Percentiles rank a stretch among this genome's conserved stretches.
These are phyloP conservation scores for Holothuria leucospilota DNA, from an alignment of 53 echinoderm and acorn worm species.

Conservation along the genomic window DNA sequence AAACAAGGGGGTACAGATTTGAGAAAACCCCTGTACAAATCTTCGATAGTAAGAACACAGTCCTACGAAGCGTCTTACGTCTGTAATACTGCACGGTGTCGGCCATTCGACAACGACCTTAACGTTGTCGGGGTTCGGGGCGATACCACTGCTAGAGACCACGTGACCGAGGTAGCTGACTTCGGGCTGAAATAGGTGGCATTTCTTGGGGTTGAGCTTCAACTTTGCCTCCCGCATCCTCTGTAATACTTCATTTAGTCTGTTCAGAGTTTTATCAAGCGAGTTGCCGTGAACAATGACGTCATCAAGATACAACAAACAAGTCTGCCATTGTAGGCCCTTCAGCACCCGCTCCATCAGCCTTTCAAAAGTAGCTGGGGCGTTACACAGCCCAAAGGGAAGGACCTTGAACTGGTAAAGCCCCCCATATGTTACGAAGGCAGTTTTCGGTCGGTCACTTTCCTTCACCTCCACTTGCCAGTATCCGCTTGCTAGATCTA, in stretches of 20 bases:
- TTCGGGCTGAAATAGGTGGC: conserved; percentile 39
- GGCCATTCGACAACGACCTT: conserved; percentile 55
- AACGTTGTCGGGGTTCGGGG: conserved; percentile 58
- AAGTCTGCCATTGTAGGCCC: neutral
- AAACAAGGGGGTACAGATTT: conserved; percentile 47
- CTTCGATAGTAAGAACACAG: conserved; percentile 57
- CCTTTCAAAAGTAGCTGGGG: neutral
- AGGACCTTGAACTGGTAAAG: too few relatives aligned
- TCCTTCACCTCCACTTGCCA: too few relatives aligned
- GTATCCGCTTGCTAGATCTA: neutral
- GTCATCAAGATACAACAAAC: neutral
- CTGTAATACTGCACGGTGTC: conserved; percentile 47
- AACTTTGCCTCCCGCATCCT: conserved; percentile 49
- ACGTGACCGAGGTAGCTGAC: conserved; percentile 66
- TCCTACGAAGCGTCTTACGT: conserved; percentile 60
- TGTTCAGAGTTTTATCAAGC: conserved; percentile 36
- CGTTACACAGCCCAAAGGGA: neutral
- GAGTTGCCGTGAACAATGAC: too few relatives aligned
- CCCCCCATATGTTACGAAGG: neutral
- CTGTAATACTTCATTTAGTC: conserved; percentile 60
- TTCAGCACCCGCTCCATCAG: neutral
- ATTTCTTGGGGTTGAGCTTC: conserved; percentile 69
- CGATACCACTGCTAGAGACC: conserved; percentile 56
- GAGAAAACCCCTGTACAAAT: conserved; percentile 44
- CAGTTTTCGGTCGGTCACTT: neutral